Base-by-base conservation (phyloP, 2,888 invertebrate genomes). In the Synergus laeviventris region DNA sequence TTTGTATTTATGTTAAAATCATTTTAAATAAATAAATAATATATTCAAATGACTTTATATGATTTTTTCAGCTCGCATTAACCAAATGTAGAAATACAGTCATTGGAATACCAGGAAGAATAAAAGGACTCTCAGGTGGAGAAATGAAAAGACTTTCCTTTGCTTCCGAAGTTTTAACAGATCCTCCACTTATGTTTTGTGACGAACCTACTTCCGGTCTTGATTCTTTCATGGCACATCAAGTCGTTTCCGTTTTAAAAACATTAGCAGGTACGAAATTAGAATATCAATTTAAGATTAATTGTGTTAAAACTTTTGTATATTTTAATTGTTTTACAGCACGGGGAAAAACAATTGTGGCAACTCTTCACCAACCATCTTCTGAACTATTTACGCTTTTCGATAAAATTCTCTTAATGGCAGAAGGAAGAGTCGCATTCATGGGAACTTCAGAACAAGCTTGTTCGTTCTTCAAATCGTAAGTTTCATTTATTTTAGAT, bases 171-270 rank as follows among this genome's bases (percentile, higher is more conserved):
- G 95, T 98, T 2, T 92, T 99, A 62, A 99, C 98, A 0, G 97
- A 99, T 92, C 99, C 99, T 0, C 95, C 97, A 0, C 92, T 99
- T 61, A 94, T 99, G 93, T 97, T 99, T 89, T 98, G 98, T 89
- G 99, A 99, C 87, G 99, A 99, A 87, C 99, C 99, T 0, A 99
- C 99, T 0, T 98, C 98, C 0, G 98, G 99, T 1, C 92, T 99
- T 77, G 99, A 99, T 91, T 98, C 98, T 0, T 98, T 96, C 87
- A 99, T 98, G 97, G 99, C 99, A 0, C 95, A 97, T 88, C 98
- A 96, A 90, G 97, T 99, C 2, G 94, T 91, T 11, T 88, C 93
- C 90, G 93, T 94, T 73, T 91, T 96, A 60, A 96, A 95, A 91
- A 93, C 94, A 56, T 91, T 96, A 76, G 94, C 96, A 1, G 94